Percentiles rank a stretch among this genome's conserved stretches.
phyloP scores from a whole-genome alignment of 2,888 invertebrate genomes.

The Pimpla rufipes region DNA sequence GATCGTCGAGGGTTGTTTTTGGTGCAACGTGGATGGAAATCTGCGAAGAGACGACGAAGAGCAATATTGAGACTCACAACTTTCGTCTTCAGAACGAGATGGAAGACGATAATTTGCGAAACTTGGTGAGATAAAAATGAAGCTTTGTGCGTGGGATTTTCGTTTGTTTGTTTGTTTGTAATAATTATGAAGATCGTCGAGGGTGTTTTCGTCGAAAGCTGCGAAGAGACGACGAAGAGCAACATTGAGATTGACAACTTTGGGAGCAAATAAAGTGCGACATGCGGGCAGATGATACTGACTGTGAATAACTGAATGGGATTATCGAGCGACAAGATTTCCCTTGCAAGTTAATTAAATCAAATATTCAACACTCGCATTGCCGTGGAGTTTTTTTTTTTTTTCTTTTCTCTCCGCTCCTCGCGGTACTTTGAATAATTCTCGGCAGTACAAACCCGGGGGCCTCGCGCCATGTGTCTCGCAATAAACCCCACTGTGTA shows the following conservation, averaged over 20 bases:
- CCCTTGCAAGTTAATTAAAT: slow-evolving; percentile 48
- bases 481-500: neutral
- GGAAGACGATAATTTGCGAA: no score
- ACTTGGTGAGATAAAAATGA: no score
- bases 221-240: neutral
- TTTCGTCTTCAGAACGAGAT: no score
- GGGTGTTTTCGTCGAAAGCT: neutral
- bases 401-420: no score
- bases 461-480: neutral
- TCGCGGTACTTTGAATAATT: slow-evolving; percentile 10
- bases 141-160: no score
- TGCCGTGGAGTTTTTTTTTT: slow-evolving; percentile 23
- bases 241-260: neutral
- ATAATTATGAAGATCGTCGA: neutral
- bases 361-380: slow-evolving; percentile 36
- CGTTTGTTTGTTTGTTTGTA: neutral
- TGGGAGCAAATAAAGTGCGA: neutral
- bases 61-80: neutral
- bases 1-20: neutral
- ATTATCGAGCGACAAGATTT: slow-evolving; percentile 43
- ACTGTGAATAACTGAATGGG: slow-evolving; percentile 40
- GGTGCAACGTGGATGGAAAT: no score
- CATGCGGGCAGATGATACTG: neutral
- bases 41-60: neutral
- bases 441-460: slow-evolving; percentile 2